A percentile compares a stretch with the other conserved stretches of the same genome.
These are phyloP conservation scores for Erinaceus europaeus DNA, from an alignment of 2,113 vertebrate genomes.

Conservation along the genomic window DNA sequence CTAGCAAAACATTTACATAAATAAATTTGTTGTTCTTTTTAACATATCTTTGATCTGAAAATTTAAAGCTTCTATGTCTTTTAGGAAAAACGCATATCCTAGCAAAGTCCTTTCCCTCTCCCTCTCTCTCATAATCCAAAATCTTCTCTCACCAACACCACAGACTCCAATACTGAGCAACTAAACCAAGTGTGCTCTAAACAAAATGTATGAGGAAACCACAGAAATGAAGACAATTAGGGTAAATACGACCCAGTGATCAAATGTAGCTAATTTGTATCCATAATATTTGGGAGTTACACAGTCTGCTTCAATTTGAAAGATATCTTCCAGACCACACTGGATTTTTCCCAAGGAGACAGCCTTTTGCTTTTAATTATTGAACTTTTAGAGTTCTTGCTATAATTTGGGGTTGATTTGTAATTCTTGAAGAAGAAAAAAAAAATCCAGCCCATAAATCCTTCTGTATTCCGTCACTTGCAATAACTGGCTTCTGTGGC, in stretches of 20 bases:
- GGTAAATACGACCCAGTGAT: conserved; percentile 69
- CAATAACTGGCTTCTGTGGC: conserved; percentile 71
- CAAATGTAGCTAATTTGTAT: conserved; percentile 75
- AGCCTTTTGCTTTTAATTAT: conserved; percentile 76
- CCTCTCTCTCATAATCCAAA: neutral
- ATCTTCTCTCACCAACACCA: neutral
- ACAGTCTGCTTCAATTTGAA: conserved; percentile 73
- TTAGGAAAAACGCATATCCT: conserved; percentile 1
- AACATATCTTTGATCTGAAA: conserved; percentile 4
- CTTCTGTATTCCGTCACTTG: conserved; percentile 65
- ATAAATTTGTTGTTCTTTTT: conserved; percentile 33
- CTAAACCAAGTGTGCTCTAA: conserved; percentile 2
- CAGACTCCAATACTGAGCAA: neutral
- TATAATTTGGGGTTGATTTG: conserved; percentile 63
- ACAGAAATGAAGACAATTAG: conserved; percentile 63
- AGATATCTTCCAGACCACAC: conserved; percentile 71
- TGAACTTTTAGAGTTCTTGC: conserved; percentile 55
- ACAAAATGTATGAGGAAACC: conserved; percentile 49
- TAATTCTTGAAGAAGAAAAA: conserved; percentile 69
- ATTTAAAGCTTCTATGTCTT: neutral
- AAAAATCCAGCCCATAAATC: conserved; percentile 71
- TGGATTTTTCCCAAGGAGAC: conserved; percentile 8
- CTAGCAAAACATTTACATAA: conserved; percentile 40
- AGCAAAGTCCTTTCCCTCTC: neutral
- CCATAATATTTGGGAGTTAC: conserved; percentile 67